Evolutionary conservation across 2,797 vertebrate genomes (phyloP).

Genomic region (Taenioides sp.): DNA sequence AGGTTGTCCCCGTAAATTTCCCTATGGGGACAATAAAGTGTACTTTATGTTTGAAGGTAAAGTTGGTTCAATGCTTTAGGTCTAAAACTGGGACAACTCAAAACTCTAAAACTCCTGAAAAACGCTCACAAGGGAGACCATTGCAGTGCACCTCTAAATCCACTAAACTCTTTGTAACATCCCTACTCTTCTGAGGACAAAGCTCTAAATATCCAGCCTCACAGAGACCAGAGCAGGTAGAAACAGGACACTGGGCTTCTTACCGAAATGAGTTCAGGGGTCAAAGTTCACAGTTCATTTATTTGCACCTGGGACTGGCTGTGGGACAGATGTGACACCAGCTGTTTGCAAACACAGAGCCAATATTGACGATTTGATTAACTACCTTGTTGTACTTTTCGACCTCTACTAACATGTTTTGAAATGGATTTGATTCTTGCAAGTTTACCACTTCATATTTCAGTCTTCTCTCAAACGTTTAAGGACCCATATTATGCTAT

Average conservation of each 20-base stretch:
- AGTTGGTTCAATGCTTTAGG: conserved; percentile 5
- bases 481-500: no score
- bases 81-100: conserved; percentile 36
- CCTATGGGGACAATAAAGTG: no score
- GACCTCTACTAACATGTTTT: neutral
- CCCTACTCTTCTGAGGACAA: conserved; percentile 9
- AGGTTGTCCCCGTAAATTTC: no score
- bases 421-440: neutral
- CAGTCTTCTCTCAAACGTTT: no score
- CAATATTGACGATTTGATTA: neutral
- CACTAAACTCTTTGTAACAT: conserved; percentile 20
- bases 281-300: conserved; percentile 4
- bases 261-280: neutral
- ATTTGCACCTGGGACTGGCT: conserved; percentile 1
- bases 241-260: conserved; percentile 14
- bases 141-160: conserved; percentile 19
- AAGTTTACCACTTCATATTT: neutral
- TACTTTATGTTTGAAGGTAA: neutral
- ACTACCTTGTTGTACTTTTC: no score
- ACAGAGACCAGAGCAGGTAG: conserved; percentile 8
- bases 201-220: conserved; percentile 7
- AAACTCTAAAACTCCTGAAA: conserved; percentile 2
- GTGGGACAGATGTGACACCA: neutral
- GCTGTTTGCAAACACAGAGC: conserved; percentile 5
- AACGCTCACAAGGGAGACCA: conserved; percentile 5